These are phyloP conservation scores for Acronicta leporina DNA, from an alignment of 2,888 invertebrate species.

Conservation along the genomic window DNA sequence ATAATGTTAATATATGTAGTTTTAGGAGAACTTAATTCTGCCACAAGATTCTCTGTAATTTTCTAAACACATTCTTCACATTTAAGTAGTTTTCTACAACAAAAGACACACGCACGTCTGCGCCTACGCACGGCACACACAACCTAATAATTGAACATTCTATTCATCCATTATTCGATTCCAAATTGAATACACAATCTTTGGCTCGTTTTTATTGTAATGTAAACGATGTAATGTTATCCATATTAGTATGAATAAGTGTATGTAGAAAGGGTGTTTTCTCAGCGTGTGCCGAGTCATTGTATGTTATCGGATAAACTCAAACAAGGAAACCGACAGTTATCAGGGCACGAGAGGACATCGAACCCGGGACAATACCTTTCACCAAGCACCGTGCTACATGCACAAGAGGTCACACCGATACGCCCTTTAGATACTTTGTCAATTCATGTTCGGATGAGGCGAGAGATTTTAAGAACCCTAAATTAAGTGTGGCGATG, in stretches of 20 bases:
- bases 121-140: background rate
- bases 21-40: too few relatives aligned
- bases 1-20: too few relatives aligned
- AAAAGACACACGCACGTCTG: background rate
- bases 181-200: conserved; percentile 4
- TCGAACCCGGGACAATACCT: conserved; percentile 60
- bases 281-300: conserved; percentile 42
- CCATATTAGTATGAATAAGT: conserved; percentile 17
- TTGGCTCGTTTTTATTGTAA: conserved; percentile 4
- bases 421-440: conserved; percentile 36
- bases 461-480: background rate
- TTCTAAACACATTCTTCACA: too few relatives aligned
- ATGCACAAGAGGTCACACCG: conserved; percentile 34
- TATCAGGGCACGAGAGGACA: conserved; percentile 65
- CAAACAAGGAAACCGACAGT: conserved; percentile 62
- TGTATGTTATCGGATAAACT: conserved; percentile 64
- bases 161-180: conserved; percentile 1
- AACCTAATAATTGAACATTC: conserved; percentile 21
- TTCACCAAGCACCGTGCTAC: conserved; percentile 42
- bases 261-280: conserved; percentile 47
- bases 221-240: conserved; percentile 6
- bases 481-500: background rate
- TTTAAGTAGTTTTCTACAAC: background rate
- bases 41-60: too few relatives aligned
- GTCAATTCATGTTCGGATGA: conserved; percentile 18